Evolutionary conservation across 2,113 vertebrate genomes (phyloP).

Genomic region (Cepphus grylle): DNA sequence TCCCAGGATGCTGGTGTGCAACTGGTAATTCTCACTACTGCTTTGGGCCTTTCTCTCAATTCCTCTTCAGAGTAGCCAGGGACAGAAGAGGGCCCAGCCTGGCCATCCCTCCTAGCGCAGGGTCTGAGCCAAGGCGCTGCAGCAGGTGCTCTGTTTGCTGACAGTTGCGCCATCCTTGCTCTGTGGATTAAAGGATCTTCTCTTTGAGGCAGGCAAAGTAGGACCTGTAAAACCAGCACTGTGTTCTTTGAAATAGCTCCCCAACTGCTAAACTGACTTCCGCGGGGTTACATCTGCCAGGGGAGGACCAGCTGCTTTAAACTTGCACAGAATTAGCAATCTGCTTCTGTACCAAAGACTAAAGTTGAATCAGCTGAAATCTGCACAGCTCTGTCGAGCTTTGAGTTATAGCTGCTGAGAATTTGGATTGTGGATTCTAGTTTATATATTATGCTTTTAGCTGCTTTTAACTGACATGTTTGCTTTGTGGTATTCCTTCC

Average conservation of each 20-base stretch:
- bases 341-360: not conserved
- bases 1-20: not conserved
- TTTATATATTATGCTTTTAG: not conserved
- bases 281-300: not conserved
- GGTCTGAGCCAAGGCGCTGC: not conserved
- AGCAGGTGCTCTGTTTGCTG: not conserved
- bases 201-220: not conserved
- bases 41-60: not conserved
- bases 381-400: not conserved
- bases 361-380: not conserved
- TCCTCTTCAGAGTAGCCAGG: not conserved
- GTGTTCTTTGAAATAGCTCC: not conserved
- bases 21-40: not conserved
- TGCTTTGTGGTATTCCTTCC: conserved; percentile 14
- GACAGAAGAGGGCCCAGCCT: not conserved
- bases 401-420: not conserved
- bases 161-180: not conserved
- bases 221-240: conserved; percentile 14
- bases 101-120: not conserved
- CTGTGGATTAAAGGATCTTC: not conserved
- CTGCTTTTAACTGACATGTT: not conserved
- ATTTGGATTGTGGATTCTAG: not conserved
- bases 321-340: not conserved
- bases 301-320: not conserved
- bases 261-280: not conserved